Evolutionary conservation across 2,113 vertebrate species (phyloP).

Genomic region (Casuarius casuarius): DNA sequence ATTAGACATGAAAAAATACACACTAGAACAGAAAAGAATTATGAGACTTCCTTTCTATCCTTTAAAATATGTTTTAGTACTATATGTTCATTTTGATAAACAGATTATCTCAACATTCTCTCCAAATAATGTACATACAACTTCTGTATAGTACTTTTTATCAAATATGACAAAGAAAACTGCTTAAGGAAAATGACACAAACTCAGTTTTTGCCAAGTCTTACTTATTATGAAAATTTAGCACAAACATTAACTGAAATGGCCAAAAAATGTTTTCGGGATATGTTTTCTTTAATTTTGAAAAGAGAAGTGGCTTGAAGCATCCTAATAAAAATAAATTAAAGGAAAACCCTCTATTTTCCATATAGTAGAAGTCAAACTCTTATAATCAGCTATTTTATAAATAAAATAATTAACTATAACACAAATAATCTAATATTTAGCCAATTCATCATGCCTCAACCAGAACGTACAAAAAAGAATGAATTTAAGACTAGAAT

Average conservation of each 20-base stretch:
- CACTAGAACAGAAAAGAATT: not conserved
- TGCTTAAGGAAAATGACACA: not conserved
- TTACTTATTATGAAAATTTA: not conserved
- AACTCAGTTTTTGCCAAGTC: not conserved
- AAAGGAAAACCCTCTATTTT: rapidly evolving
- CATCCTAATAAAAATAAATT: not conserved
- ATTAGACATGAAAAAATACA: not conserved
- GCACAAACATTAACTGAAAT: not conserved
- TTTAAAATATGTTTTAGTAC: not conserved
- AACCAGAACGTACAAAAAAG: not conserved
- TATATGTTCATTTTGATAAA: not conserved
- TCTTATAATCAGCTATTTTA: not conserved
- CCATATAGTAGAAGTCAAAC: not conserved
- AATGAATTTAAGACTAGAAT: not conserved
- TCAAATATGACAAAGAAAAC: not conserved
- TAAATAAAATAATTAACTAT: not conserved
- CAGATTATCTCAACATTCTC: not conserved
- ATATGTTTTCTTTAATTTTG: not conserved
- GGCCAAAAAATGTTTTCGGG: not conserved
- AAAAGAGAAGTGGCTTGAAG: not conserved
- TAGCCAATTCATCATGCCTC: not conserved
- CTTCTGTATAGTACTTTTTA: not conserved
- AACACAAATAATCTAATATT: not conserved
- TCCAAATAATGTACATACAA: not conserved
- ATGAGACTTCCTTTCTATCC: not conserved